Evolutionary conservation across 2,797 vertebrate species (phyloP).

Genomic region (Characodon lateralis): DNA sequence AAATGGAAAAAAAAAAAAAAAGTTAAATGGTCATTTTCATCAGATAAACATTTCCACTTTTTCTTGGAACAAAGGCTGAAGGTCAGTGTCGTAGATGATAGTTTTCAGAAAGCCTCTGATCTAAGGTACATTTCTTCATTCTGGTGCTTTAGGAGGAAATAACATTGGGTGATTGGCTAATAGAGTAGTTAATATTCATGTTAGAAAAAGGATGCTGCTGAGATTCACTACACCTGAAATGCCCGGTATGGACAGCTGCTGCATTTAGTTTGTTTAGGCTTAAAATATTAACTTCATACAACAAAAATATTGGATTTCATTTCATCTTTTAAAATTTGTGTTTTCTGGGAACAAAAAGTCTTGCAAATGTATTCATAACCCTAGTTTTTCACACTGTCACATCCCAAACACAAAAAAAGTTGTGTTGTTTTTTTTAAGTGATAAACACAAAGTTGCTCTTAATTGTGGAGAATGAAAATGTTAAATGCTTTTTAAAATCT

Average conservation of each 20-base stretch:
- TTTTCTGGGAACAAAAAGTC: neutral
- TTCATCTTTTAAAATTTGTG: neutral
- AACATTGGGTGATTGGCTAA: conserved; percentile 12
- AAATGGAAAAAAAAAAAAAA: neutral
- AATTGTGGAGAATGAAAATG: neutral
- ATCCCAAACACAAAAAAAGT: neutral
- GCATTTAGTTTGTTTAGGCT: neutral
- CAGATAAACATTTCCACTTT: neutral
- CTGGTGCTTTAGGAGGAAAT: conserved; percentile 22
- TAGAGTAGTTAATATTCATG: neutral
- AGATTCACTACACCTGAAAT: conserved; percentile 15
- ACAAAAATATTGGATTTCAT: neutral
- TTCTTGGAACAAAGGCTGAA: conserved; percentile 3
- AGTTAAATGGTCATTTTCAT: neutral
- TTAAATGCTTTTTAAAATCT: neutral
- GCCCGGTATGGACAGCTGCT: conserved; percentile 11
- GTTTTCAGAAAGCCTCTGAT: conserved; percentile 35
- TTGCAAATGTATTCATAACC: neutral
- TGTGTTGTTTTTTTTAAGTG: neutral
- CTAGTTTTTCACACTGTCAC: neutral
- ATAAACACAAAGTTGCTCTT: neutral
- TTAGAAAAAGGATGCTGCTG: conserved; percentile 12
- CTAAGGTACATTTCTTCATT: conserved; percentile 10
- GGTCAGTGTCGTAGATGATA: neutral
- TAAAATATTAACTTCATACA: conserved; percentile 20